Conservation (phyloP, 1,140 invertebrate genomes). For the Heterodera carotae region DNA sequence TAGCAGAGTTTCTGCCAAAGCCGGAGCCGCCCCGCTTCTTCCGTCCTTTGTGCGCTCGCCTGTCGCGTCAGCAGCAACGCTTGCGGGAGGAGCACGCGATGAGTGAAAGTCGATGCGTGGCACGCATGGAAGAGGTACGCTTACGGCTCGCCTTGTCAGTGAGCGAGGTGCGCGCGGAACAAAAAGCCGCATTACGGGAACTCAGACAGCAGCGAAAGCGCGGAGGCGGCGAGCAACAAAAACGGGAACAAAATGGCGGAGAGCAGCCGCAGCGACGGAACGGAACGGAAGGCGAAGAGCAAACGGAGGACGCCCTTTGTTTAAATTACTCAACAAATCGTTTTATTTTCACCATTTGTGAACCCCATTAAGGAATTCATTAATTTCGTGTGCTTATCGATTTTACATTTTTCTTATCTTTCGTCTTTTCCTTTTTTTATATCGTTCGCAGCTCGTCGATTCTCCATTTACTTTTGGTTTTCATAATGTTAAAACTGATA, state of each 20-base stretch:
- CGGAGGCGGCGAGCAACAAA: background rate
- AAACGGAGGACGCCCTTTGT: no score
- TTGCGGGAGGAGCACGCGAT: conserved; percentile 10
- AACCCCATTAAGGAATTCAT: no score
- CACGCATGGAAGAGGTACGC: background rate
- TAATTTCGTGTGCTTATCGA: no score
- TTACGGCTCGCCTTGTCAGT: conserved; percentile 9
- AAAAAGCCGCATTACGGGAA: conserved; percentile 11
- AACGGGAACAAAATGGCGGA: background rate
- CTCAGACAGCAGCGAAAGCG: background rate
- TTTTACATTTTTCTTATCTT: no score
- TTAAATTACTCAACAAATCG: no score
- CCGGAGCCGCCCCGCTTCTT: conserved; percentile 28
- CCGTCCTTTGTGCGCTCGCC: conserved; percentile 14
- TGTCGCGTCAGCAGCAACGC: conserved; percentile 7
- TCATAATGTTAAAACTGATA: no score
- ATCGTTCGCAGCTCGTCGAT: no score
- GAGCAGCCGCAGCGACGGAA: background rate
- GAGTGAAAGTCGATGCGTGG: background rate
- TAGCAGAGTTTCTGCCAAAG: conserved; percentile 17
- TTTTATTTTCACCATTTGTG: no score
- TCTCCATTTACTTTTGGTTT: no score
- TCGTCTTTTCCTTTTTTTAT: no score
- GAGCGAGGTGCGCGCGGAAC: conserved; percentile 25
- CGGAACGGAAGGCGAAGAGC: background rate